A percentile compares a stretch with the other conserved stretches of the same genome.
Evolutionary conservation across 2,797 vertebrate species (phyloP).

Genomic region (Danionella dracula): DNA sequence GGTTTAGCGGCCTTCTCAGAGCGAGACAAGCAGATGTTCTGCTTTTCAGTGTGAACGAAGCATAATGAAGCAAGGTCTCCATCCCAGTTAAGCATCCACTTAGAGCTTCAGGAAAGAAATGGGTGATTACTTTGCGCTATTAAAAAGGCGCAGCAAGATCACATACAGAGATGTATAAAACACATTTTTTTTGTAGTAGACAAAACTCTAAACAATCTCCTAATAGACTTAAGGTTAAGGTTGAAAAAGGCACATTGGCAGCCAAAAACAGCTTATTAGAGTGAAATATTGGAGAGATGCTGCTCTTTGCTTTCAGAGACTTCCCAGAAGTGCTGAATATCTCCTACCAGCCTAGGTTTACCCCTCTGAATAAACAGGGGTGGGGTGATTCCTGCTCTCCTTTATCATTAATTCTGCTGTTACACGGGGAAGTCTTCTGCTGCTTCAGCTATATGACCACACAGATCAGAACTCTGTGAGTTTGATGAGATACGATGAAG

Average conservation of each 20-base stretch:
- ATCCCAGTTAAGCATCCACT: too few species aligned
- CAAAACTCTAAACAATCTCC: too few species aligned
- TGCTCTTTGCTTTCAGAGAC: not conserved
- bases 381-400: constrained; percentile 29
- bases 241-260: not conserved
- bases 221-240: too few species aligned
- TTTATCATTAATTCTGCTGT: constrained; percentile 28
- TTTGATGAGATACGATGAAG: not conserved
- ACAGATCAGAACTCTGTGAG: not conserved
- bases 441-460: not conserved
- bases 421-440: not conserved
- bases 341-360: constrained; percentile 51
- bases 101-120: too few species aligned
- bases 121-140: too few species aligned
- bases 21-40: too few species aligned
- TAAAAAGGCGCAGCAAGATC: too few species aligned
- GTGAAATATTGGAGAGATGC: not conserved
- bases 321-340: constrained; percentile 47
- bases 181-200: too few species aligned
- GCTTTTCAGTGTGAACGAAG: too few species aligned
- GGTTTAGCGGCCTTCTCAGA: too few species aligned
- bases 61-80: too few species aligned
- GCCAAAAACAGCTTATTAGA: not conserved
- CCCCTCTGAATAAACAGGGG: constrained; percentile 48
- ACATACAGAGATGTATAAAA: too few species aligned